Conservation (phyloP, 2,797 vertebrate species). For the Lagorchestes hirsutus region DNA sequence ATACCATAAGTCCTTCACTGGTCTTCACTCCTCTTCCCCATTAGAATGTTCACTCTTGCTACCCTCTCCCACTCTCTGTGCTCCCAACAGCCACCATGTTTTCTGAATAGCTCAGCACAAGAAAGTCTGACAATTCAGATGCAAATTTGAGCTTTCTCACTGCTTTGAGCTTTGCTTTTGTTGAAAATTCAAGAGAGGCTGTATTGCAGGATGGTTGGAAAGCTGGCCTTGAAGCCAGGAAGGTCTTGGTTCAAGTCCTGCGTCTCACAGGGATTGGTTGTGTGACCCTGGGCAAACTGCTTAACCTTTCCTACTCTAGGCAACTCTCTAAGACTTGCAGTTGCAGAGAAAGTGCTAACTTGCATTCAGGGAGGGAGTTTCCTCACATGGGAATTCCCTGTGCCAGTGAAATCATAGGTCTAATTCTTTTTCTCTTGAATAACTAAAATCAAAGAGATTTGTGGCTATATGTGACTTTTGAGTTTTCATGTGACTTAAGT, state of each 20-base stretch:
- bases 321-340: background rate
- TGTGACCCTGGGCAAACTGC: background rate
- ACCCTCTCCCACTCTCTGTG: too few species aligned
- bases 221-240: background rate
- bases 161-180: background rate
- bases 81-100: too few species aligned
- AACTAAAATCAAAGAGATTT: background rate
- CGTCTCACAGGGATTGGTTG: background rate
- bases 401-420: background rate
- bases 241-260: background rate
- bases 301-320: background rate
- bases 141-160: conserved; percentile 11
- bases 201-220: background rate
- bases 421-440: background rate
- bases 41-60: too few species aligned
- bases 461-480: background rate
- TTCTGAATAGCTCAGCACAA: background rate
- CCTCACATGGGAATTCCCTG: background rate
- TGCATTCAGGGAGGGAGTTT: background rate
- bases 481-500: background rate
- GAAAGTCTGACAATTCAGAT: background rate
- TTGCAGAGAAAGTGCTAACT: background rate
- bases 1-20: too few species aligned
- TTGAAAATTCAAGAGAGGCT: background rate
- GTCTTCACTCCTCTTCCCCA: too few species aligned